A percentile compares a stretch with the other conserved stretches of the same genome.
These are phyloP conservation scores for Etheostoma perlongum DNA, from an alignment of 2,797 vertebrate species.

Conservation along the genomic window DNA sequence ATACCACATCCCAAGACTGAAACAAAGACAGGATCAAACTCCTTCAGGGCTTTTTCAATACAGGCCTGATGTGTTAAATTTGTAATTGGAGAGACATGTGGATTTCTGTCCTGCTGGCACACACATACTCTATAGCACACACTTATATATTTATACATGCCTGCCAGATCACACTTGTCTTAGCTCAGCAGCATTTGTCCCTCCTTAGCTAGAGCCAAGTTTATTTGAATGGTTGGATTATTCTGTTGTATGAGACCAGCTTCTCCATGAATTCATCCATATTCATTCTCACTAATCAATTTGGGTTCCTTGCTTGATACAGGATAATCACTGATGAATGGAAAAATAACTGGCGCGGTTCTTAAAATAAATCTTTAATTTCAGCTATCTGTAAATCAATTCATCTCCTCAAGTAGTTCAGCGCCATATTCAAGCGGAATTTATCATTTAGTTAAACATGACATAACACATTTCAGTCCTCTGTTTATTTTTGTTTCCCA, in stretches of 20 bases:
- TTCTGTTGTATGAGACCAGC: constrained; percentile 2
- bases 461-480: constrained; percentile 13
- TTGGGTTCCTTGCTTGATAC: constrained; percentile 6
- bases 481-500: constrained; percentile 14
- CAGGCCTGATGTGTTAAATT: constrained; percentile 42
- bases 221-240: constrained; percentile 34
- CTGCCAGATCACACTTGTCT: constrained; percentile 23
- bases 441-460: constrained; percentile 25
- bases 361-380: constrained; percentile 30
- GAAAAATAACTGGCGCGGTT: constrained; percentile 1
- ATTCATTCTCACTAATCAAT: constrained; percentile 27
- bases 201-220: constrained; percentile 25
- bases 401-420: background rate
- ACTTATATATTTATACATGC: constrained; percentile 22
- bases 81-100: constrained; percentile 48
- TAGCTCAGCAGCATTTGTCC: constrained; percentile 33
- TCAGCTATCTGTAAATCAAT: constrained; percentile 7
- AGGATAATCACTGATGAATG: constrained; percentile 7
- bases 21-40: constrained; percentile 28
- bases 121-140: constrained; percentile 6
- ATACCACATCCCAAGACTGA: constrained; percentile 30
- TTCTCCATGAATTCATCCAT: constrained; percentile 22
- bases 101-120: constrained; percentile 44
- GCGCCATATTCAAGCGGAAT: constrained; percentile 1
- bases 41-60: constrained; percentile 24